These are phyloP conservation scores for Anodontia alba DNA, from an alignment of 2,888 invertebrate genomes.

Conservation along the genomic window DNA sequence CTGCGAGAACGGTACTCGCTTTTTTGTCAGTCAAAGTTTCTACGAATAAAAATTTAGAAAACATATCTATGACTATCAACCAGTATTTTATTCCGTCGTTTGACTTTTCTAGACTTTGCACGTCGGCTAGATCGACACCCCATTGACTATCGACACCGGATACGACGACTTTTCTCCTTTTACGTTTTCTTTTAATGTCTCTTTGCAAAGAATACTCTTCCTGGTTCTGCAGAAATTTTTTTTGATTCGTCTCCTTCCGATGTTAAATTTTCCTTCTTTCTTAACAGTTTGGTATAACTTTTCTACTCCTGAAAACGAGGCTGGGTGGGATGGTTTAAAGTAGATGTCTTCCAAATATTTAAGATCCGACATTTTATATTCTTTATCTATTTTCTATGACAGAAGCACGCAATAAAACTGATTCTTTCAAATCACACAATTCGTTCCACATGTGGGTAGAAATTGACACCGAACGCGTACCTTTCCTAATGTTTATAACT, in stretches of 20 bases:
- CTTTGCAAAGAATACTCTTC: no score
- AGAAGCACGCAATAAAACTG: no score
- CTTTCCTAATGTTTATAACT: slow-evolving; percentile 21
- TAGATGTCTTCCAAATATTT: neutral
- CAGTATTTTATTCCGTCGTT: slow-evolving; percentile 38
- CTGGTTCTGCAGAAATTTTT: slow-evolving; percentile 26
- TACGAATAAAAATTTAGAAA: slow-evolving; percentile 39
- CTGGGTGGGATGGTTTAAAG: neutral
- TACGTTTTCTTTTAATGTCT: slow-evolving; percentile 28
- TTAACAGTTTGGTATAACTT: no score
- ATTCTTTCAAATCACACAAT: slow-evolving; percentile 26
- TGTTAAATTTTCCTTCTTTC: no score
- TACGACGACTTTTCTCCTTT: slow-evolving; percentile 35
- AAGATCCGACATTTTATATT: neutral
- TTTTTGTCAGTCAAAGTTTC: slow-evolving; percentile 37
- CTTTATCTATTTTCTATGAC: neutral
- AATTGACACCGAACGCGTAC: slow-evolving; percentile 23
- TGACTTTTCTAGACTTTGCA: slow-evolving; percentile 24
- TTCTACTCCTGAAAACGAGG: neutral
- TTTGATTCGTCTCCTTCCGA: slow-evolving; percentile 16
- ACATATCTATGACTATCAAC: slow-evolving; percentile 31
- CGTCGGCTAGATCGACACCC: slow-evolving; percentile 39
- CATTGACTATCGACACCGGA: slow-evolving; percentile 32
- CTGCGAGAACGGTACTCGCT: slow-evolving; percentile 12
- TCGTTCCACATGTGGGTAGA: slow-evolving; percentile 6